Conservation (phyloP, 2,888 invertebrate genomes). For the Clusia tigrina region DNA sequence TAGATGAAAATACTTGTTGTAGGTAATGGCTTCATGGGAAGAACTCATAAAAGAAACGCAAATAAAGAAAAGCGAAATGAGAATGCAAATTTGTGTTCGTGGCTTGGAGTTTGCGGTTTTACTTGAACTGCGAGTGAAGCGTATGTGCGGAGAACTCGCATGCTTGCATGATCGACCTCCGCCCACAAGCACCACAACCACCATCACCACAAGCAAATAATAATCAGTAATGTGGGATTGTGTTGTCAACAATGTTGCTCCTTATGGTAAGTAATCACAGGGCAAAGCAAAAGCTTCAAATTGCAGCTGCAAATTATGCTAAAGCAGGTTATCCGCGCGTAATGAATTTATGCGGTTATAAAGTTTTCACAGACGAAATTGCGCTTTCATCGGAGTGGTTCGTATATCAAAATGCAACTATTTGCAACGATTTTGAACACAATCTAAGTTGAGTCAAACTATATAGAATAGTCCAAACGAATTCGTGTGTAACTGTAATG, state of each 20-base stretch:
- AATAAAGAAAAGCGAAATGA: not conserved
- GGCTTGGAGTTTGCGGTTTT: not conserved
- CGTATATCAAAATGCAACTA: too few species aligned
- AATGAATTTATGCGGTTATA: too few species aligned
- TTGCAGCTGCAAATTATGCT: too few species aligned
- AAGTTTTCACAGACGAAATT: too few species aligned
- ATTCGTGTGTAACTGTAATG: too few species aligned
- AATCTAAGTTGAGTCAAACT: too few species aligned
- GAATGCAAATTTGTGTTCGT: constrained; percentile 3
- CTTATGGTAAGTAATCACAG: too few species aligned
- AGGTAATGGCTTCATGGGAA: not conserved
- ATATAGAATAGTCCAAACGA: too few species aligned
- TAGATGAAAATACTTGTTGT: not conserved
- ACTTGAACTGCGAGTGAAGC: not conserved
- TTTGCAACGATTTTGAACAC: too few species aligned
- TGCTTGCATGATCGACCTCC: constrained; percentile 2
- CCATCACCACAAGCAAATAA: not conserved
- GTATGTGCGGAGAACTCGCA: not conserved
- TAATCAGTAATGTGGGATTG: not conserved
- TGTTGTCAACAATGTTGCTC: not conserved
- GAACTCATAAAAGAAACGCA: not conserved
- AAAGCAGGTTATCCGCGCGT: too few species aligned
- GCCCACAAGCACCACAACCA: not conserved
- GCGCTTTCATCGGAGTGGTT: too few species aligned
- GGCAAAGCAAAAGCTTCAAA: too few species aligned